phyloP scores from a whole-genome alignment of 2,797 vertebrate genomes.

The Echiichthys vipera region DNA sequence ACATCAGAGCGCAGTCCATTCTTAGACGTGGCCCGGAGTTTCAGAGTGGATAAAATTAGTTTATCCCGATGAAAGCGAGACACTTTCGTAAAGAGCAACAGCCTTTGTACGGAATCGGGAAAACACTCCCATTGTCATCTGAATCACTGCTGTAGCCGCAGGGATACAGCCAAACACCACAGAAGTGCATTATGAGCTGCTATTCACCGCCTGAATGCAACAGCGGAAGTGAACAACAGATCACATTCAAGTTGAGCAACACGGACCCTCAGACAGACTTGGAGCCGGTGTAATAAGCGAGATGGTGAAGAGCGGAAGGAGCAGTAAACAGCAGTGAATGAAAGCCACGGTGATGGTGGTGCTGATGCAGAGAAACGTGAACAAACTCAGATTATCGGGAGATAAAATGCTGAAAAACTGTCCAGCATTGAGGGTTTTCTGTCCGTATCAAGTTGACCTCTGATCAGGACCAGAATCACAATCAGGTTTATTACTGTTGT shows the following conservation, averaged over 20 bases:
- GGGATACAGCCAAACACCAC: neutral
- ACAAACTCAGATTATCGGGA: neutral
- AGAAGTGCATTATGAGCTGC: neutral
- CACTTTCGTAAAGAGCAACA: neutral
- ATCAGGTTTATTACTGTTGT: too few relatives aligned
- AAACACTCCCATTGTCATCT: neutral
- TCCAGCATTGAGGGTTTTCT: neutral
- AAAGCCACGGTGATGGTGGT: too few relatives aligned
- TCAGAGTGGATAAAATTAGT: neutral
- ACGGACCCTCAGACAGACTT: neutral
- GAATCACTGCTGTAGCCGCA: too few relatives aligned
- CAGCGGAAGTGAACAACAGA: constrained; percentile 6
- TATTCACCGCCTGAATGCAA: neutral
- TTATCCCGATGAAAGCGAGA: constrained; percentile 1
- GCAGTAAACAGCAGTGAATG: neutral
- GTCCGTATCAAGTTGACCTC: too few relatives aligned
- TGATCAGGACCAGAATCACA: too few relatives aligned
- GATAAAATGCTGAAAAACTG: neutral
- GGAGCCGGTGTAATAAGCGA: neutral
- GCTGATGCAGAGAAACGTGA: neutral
- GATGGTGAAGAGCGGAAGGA: neutral
- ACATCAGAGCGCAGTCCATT: neutral
- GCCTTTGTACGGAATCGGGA: neutral
- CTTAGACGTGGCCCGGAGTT: neutral
- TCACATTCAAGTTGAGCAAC: neutral